These are phyloP conservation scores for Polypterus bichir DNA, from an alignment of 2,113 vertebrate genomes.

Conservation along the genomic window DNA sequence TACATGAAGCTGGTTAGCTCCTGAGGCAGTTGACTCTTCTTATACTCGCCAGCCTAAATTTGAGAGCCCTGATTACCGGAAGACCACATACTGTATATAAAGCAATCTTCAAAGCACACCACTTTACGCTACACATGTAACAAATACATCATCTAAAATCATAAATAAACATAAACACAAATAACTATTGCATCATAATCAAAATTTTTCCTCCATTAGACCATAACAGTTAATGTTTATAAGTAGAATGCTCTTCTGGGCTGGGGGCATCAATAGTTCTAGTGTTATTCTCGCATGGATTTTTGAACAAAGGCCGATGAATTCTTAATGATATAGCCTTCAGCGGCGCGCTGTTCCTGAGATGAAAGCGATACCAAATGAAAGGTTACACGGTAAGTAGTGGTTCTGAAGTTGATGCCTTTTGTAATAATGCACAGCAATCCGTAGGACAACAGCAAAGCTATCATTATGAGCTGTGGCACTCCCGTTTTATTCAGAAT, in stretches of 20 bases:
- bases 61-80: no score
- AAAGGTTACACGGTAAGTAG: neutral
- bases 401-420: neutral
- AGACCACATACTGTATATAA: neutral
- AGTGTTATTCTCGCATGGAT: neutral
- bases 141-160: no score
- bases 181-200: no score
- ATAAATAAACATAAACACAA: no score
- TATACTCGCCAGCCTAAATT: no score
- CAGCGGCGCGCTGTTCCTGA: neutral
- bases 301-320: neutral
- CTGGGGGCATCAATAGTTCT: neutral
- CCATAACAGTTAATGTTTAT: no score
- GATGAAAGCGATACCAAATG: neutral
- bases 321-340: conserved; percentile 1
- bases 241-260: no score
- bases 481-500: neutral
- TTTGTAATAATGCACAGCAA: neutral
- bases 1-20: no score
- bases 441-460: neutral
- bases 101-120: neutral
- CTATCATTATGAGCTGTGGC: neutral
- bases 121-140: neutral
- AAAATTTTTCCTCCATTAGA: no score
- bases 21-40: no score